Evolutionary conservation across 2,797 vertebrate species (phyloP).

Genomic region (Balearica regulorum): DNA sequence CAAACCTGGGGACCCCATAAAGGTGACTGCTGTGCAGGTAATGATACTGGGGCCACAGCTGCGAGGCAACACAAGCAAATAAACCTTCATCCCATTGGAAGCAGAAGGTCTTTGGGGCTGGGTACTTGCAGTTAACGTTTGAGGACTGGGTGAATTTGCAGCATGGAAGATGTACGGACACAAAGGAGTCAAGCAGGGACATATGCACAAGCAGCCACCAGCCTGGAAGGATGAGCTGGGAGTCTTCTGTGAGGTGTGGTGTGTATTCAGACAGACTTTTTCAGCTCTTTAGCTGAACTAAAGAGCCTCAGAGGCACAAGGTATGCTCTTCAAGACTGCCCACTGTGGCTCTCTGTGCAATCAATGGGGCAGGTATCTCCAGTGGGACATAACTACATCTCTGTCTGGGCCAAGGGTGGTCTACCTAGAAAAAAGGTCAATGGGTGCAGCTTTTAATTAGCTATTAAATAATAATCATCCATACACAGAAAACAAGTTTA

Average conservation of each 20-base stretch:
- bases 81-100: not conserved
- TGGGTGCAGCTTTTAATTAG: not conserved
- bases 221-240: not conserved
- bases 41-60: not conserved
- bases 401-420: not conserved
- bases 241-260: not conserved
- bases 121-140: not conserved
- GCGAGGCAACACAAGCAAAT: not conserved
- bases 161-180: not conserved
- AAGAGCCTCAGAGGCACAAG: not conserved
- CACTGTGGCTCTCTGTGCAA: not conserved
- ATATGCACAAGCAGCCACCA: fast-evolving
- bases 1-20: not conserved
- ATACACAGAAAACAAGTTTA: not conserved
- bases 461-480: not conserved
- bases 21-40: not conserved
- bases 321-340: not conserved
- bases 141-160: not conserved
- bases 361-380: not conserved
- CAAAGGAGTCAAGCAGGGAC: too few species aligned
- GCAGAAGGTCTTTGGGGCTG: not conserved
- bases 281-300: not conserved
- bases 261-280: not conserved
- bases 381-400: not conserved
- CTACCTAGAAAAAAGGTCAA: not conserved